phyloP scores from a whole-genome alignment of 2,113 vertebrate genomes.

The Setophaga petechia region DNA sequence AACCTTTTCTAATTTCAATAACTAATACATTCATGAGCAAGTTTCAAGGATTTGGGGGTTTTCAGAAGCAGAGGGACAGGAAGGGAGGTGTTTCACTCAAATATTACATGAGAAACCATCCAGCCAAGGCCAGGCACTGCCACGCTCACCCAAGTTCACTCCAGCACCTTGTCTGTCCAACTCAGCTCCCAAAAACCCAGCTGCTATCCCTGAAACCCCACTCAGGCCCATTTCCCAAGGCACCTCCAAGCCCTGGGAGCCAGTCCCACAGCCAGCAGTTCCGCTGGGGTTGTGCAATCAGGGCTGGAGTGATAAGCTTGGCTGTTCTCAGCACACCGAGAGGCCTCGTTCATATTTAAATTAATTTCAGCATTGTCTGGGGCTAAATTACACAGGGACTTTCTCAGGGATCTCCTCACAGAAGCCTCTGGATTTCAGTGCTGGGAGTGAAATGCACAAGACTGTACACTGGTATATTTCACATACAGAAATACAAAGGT shows the following conservation, averaged over 20 bases:
- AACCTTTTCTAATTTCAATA: neutral
- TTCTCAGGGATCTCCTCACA: neutral
- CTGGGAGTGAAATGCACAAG: rapidly evolving
- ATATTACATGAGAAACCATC: neutral
- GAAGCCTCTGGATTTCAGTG: neutral
- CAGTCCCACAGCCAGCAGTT: neutral
- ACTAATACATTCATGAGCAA: neutral
- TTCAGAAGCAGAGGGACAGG: neutral
- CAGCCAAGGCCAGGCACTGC: neutral
- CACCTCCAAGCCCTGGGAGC: neutral
- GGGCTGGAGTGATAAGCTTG: neutral
- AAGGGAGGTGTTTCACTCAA: neutral
- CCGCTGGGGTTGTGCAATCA: neutral
- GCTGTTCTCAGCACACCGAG: neutral
- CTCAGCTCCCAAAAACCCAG: neutral
- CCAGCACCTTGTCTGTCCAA: neutral
- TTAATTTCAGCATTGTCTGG: neutral
- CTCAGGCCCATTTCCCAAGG: neutral
- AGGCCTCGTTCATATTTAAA: neutral
- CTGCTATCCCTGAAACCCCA: neutral
- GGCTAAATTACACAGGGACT: neutral
- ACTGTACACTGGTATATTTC: neutral
- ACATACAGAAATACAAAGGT: neutral
- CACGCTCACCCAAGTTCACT: neutral
- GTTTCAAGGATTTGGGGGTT: neutral